phyloP scores from a whole-genome alignment of 2,888 invertebrate species.

The Hyposoter dolosus region DNA sequence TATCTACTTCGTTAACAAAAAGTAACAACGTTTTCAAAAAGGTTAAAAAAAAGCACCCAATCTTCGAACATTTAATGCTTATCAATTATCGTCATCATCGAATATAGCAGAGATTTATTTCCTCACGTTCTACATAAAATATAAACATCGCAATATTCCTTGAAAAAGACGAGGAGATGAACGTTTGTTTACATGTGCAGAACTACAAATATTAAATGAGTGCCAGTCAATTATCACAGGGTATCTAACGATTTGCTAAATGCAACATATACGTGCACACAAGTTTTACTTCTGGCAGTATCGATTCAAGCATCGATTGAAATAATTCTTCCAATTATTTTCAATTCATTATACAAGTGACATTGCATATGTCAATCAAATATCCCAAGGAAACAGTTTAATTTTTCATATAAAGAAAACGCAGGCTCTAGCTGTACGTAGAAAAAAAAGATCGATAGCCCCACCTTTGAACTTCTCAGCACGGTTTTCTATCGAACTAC shows the following conservation, averaged over 20 bases:
- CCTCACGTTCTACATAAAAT: not conserved
- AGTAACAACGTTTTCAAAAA: not conserved
- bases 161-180: not conserved
- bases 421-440: not conserved
- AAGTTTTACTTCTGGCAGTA: not conserved
- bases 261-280: not conserved
- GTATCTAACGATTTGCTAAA: conserved; percentile 54
- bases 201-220: conserved; percentile 22
- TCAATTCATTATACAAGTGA: not conserved
- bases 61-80: not conserved
- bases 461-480: conserved; percentile 2
- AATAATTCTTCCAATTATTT: conserved; percentile 8
- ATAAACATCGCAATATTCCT: not conserved
- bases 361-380: conserved; percentile 7
- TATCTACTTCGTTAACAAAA: no score
- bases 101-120: not conserved
- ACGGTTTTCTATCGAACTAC: not conserved
- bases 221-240: conserved; percentile 45
- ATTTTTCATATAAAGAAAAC: conserved; percentile 38
- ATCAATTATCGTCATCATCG: not conserved
- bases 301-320: not conserved
- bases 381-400: conserved; percentile 49
- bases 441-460: conserved; percentile 33
- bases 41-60: no score
- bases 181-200: not conserved